Percentiles rank a stretch among this genome's conserved stretches.
Evolutionary conservation across 2,113 vertebrate species (phyloP).

Genomic region (Colius striatus): DNA sequence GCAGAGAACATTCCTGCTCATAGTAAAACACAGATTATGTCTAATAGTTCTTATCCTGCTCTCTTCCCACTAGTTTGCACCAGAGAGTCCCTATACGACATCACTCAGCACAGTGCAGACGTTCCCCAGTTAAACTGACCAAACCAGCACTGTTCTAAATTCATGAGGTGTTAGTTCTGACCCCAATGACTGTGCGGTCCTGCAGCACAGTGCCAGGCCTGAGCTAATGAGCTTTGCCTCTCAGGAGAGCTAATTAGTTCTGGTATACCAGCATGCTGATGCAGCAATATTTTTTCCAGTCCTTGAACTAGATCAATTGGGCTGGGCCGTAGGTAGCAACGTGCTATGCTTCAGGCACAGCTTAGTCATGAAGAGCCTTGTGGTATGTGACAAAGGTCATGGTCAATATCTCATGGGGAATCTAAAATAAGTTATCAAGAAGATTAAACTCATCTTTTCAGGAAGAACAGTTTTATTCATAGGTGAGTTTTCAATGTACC

Average conservation of each 20-base stretch:
- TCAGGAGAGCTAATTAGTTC: slow-evolving; percentile 48
- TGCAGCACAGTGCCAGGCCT: background rate
- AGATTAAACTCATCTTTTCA: background rate
- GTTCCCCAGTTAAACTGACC: background rate
- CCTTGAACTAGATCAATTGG: background rate
- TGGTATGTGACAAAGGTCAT: background rate
- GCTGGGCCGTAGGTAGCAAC: background rate
- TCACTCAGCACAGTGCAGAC: background rate
- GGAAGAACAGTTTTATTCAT: background rate
- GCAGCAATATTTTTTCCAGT: background rate
- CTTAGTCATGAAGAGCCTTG: background rate
- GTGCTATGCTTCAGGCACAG: background rate
- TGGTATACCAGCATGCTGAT: background rate
- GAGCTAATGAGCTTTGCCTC: slow-evolving; percentile 31
- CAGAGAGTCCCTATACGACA: background rate
- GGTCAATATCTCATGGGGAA: background rate
- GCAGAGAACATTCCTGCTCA: background rate
- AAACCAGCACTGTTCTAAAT: background rate
- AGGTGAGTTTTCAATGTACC: background rate
- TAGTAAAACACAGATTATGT: background rate
- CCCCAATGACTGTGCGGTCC: background rate
- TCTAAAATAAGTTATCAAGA: background rate
- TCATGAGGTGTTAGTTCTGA: background rate
- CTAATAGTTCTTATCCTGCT: background rate
- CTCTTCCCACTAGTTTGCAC: background rate